These are phyloP conservation scores for Strix aluco DNA, from an alignment of 2,113 vertebrate genomes.

Conservation along the genomic window DNA sequence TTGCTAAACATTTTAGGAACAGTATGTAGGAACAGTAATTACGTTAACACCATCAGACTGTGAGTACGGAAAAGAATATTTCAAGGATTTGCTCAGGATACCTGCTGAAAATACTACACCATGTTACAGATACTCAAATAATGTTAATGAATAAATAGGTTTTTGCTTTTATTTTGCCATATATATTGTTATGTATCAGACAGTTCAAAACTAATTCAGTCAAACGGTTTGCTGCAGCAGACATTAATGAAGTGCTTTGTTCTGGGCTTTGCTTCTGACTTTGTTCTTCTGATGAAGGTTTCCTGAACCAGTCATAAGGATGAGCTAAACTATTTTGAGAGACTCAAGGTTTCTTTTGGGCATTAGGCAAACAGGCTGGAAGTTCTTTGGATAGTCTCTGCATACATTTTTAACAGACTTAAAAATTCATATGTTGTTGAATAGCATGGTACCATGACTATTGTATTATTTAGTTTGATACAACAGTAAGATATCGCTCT, in stretches of 20 bases:
- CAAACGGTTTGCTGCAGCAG: background rate
- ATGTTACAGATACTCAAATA: background rate
- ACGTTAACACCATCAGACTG: background rate
- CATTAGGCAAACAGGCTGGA: background rate
- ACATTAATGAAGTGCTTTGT: background rate
- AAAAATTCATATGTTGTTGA: background rate
- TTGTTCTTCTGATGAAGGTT: background rate
- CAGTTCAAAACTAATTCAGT: background rate
- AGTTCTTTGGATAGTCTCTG: background rate
- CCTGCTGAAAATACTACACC: background rate
- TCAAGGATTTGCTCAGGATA: background rate
- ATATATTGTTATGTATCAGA: background rate
- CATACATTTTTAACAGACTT: background rate
- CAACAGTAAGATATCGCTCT: background rate
- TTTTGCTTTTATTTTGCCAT: background rate
- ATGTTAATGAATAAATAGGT: background rate
- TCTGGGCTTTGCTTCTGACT: background rate
- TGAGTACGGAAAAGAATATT: background rate
- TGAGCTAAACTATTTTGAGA: background rate
- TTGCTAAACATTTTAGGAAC: background rate
- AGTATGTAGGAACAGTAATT: background rate
- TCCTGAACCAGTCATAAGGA: background rate
- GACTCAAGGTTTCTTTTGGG: background rate
- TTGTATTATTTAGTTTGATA: background rate
- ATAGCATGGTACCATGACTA: background rate